Base-by-base conservation (phyloP, 1,140 invertebrate genomes). In the Charaxes varanes region DNA sequence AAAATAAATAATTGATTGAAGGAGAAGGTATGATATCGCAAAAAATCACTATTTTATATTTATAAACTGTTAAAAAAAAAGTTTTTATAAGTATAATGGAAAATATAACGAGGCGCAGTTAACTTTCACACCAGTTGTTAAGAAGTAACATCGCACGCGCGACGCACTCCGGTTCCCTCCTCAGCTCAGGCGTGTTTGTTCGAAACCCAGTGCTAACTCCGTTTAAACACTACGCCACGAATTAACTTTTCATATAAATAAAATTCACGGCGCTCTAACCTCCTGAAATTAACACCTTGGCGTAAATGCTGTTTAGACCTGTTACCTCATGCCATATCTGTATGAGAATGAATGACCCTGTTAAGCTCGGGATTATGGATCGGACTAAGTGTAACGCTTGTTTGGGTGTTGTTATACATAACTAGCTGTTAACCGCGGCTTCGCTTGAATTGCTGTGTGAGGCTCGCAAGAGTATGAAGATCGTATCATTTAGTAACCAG, bases 201-300 rank as follows among this genome's bases (percentile, higher is more conserved):
- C 79, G 67, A 56, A 77, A 60, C 72, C 62, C 60, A 61, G 62
- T 79, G 79, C 62, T 83, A 83, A 83, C 79, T 83, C 70, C 48
- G 76, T 79, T 80, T 83, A 83, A 77, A 80, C 79, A 80, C 71
- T 72, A 73, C 67, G 64, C 55, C 65, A 80, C 69, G 79, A 83
- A 83, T 83, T 83, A 82, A 76, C 79, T 83, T 83, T 83, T 80
- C 79, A 83, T 83, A 83, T 83, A 83, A 80, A 83, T 83, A 83
- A 83, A 83, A 83, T 83, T 83, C 76, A 83, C 79, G 79, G 66
- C 63, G 70, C 79, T 77, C 79, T 83, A 83, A 83, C 70, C 76
- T 83, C 71, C 72, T 76, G 79, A 83, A 80, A 80, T 83, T 83
- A 83, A 77, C 79, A 83, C 79, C 79, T 82, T 41, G 62, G 65